These are phyloP conservation scores for Melospiza georgiana DNA, from an alignment of 2,113 vertebrate genomes.

Conservation along the genomic window DNA sequence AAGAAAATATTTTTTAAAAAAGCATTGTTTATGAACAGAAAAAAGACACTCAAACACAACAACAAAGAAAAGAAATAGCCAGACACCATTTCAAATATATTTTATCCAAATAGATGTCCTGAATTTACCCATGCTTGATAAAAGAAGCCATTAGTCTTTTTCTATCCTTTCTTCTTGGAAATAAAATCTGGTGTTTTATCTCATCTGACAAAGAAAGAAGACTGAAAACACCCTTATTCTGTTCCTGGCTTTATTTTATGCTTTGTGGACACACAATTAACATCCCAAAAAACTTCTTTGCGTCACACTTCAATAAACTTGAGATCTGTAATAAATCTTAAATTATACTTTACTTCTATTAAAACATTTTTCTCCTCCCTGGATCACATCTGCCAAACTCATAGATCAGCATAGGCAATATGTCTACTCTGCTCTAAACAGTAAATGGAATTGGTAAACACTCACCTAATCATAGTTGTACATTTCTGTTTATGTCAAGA, in stretches of 20 bases:
- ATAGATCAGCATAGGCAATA: not conserved
- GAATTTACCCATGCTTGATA: not conserved
- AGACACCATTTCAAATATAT: not conserved
- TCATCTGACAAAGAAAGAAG: not conserved
- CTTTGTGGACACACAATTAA: accelerated
- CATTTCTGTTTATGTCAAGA: not conserved
- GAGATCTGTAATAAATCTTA: not conserved
- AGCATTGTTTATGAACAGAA: not conserved
- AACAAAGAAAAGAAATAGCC: not conserved
- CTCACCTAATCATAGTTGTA: not conserved
- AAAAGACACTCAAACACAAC: not conserved
- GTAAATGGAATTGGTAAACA: not conserved
- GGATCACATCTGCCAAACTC: not conserved
- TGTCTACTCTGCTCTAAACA: not conserved
- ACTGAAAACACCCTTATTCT: not conserved
- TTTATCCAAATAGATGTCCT: not conserved
- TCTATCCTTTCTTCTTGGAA: not conserved
- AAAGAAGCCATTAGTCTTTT: not conserved
- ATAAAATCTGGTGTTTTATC: not conserved
- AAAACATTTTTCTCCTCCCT: not conserved
- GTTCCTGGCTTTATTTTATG: not conserved
- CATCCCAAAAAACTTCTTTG: not conserved
- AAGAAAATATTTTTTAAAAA: not conserved
- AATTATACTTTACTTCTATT: not conserved
- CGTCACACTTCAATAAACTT: not conserved